Percentiles rank a stretch among this genome's conserved stretches.
Conservation (phyloP, 2,888 invertebrate species). For the Platycnemis pennipes region DNA sequence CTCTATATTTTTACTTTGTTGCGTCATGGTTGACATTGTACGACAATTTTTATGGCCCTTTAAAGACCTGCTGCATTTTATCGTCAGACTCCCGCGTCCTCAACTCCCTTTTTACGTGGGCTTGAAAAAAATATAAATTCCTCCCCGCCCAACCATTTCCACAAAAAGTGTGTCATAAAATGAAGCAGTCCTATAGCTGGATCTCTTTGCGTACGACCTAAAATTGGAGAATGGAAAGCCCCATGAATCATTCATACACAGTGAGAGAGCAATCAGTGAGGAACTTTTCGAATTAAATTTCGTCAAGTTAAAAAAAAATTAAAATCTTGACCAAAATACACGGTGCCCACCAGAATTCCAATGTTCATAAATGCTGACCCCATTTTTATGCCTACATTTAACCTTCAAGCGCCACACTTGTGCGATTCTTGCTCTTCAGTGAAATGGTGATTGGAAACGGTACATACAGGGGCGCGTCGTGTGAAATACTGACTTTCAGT, state of each 20-base stretch:
- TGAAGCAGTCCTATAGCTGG: constrained; percentile 43
- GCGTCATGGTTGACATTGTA: not conserved
- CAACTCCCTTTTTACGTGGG: not conserved
- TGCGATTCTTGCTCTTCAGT: not conserved
- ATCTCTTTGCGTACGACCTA: constrained; percentile 49
- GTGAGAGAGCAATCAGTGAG: constrained; percentile 51
- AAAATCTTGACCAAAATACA: constrained; percentile 19
- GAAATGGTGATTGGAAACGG: not conserved
- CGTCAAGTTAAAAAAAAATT: constrained; percentile 25
- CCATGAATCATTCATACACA: constrained; percentile 65
- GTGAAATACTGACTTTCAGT: too few relatives aligned
- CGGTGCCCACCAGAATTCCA: not conserved
- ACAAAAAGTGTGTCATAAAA: constrained; percentile 31
- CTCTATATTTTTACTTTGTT: too few relatives aligned
- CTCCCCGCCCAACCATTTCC: not conserved
- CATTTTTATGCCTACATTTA: not conserved
- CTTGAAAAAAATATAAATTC: not conserved
- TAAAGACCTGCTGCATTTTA: not conserved
- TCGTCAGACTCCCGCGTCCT: not conserved
- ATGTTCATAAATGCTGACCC: constrained; percentile 45
- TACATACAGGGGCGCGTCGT: not conserved
- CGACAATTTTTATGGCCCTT: not conserved
- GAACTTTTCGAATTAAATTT: constrained; percentile 48
- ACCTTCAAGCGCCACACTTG: not conserved
- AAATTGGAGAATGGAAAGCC: constrained; percentile 34